Base-by-base conservation (phyloP, 2,113 vertebrate species). In the Sminthopsis crassicaudata region DNA sequence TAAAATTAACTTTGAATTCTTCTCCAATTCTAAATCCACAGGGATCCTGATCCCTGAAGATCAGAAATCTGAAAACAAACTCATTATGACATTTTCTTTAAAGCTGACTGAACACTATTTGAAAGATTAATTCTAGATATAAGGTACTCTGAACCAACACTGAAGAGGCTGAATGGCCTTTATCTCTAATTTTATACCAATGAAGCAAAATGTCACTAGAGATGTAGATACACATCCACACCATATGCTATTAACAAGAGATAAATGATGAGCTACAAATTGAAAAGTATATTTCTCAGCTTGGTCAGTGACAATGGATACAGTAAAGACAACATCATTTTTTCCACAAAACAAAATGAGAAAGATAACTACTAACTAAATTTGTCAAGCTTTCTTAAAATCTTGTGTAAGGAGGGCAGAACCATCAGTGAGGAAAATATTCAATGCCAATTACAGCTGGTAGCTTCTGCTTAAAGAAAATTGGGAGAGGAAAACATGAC, bases 121-220 rank as follows among this genome's bases (percentile, higher is more conserved):
- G 36, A 84, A 84, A 67, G 53, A 96, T 93, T n/a, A 90, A 52
- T 91, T 46, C 50, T 6, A 46, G 54, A 25, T 2, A 48, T 53
- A 91, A 93, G 46, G 60, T 90, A 52, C 0, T 53, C 53, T 22
- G 0, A 88, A 46, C 57, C 30, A 94, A 54, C 46, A 94, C 24
- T 92, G 12, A 55, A 89, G 51, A 14, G 27, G 22, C n/a, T 84
- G 67, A 9, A 84, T 92, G 67, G 88, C 22, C 30, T 94, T 94
- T 96, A 92, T 84, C 91, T 96, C 4, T 93, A 53, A 93, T 23
- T 91, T 57, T 88, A 93, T 96, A 94, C 25, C 97, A 97, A 97
- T 95, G 92, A 96, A 93, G 89, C 54, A 89, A 51, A 53, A 60
- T 84, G 90, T 93, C 93, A 95, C 93, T 51, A 57, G 57, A 88